phyloP scores from a whole-genome alignment of 2,797 vertebrate genomes.

The Dallia pectoralis region DNA sequence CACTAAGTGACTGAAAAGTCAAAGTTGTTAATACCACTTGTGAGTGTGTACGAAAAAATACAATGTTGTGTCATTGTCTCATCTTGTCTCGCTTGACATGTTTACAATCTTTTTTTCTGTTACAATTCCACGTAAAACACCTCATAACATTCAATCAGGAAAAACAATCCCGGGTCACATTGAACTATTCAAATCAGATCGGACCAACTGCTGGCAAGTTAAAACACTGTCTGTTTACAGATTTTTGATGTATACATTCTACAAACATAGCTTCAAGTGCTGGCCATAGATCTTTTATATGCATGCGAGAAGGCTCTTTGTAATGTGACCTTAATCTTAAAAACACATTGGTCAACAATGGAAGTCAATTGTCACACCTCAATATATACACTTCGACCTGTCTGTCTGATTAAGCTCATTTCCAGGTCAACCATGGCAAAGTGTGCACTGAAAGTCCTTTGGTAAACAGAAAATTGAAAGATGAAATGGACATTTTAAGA shows the following conservation, averaged over 20 bases:
- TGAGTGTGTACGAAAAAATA: slow-evolving; percentile 27
- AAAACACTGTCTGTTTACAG: slow-evolving; percentile 1
- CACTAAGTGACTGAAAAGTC: slow-evolving; percentile 21
- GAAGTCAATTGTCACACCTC: slow-evolving; percentile 9
- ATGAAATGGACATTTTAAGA: slow-evolving; percentile 22
- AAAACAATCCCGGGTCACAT: slow-evolving; percentile 8
- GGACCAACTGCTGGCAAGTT: slow-evolving; percentile 16
- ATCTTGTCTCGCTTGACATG: slow-evolving; percentile 1
- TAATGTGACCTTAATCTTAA: slow-evolving; percentile 18
- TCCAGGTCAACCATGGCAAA: slow-evolving; percentile 31
- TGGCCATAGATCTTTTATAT: slow-evolving; percentile 17
- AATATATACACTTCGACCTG: neutral
- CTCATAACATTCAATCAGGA: slow-evolving; percentile 32
- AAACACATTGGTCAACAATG: slow-evolving; percentile 21
- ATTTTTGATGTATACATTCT: slow-evolving; percentile 5
- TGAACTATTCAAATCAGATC: slow-evolving; percentile 9
- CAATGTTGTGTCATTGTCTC: slow-evolving; percentile 1
- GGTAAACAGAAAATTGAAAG: slow-evolving; percentile 40
- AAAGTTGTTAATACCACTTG: slow-evolving; percentile 47
- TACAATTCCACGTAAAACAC: slow-evolving; percentile 18
- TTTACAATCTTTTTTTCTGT: neutral
- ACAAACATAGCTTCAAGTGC: slow-evolving; percentile 16
- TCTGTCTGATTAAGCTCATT: slow-evolving; percentile 18
- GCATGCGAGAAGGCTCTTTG: slow-evolving; percentile 13
- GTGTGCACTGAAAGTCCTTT: slow-evolving; percentile 48